These are phyloP conservation scores for Xenopus borealis DNA, from an alignment of 2,113 vertebrate species.

Conservation along the genomic window DNA sequence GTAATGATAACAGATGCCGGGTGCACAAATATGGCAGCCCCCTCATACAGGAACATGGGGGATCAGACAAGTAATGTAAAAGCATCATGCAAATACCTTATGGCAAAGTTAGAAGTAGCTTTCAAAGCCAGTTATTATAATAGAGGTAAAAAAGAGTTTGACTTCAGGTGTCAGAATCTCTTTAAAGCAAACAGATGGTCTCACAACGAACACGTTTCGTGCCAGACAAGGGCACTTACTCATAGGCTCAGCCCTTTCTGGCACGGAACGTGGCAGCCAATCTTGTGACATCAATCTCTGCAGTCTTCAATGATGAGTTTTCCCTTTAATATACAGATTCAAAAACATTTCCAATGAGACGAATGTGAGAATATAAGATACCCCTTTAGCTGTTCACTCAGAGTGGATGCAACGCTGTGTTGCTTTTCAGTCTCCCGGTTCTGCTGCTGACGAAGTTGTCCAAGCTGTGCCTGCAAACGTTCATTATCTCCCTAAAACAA, in stretches of 20 bases:
- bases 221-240: too few species aligned
- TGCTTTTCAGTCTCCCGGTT: slow-evolving; percentile 76
- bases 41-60: too few species aligned
- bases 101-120: too few species aligned
- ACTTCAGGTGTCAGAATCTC: too few species aligned
- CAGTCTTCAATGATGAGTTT: background rate
- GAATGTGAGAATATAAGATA: slow-evolving; percentile 43
- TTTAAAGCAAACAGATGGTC: too few species aligned
- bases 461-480: slow-evolving; percentile 74
- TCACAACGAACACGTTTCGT: too few species aligned
- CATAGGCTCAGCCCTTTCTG: background rate
- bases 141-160: too few species aligned
- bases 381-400: slow-evolving; percentile 84
- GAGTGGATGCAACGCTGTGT: slow-evolving; percentile 69
- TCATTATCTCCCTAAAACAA: slow-evolving; percentile 76
- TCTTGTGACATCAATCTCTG: background rate
- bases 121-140: too few species aligned
- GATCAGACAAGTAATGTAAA: too few species aligned
- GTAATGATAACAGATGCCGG: too few species aligned
- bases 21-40: too few species aligned
- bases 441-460: slow-evolving; percentile 71
- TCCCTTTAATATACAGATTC: background rate
- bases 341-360: background rate
- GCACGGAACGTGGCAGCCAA: background rate
- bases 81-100: too few species aligned